Base-by-base conservation (phyloP, 2,113 vertebrate species). In the Spilogale gracilis region DNA sequence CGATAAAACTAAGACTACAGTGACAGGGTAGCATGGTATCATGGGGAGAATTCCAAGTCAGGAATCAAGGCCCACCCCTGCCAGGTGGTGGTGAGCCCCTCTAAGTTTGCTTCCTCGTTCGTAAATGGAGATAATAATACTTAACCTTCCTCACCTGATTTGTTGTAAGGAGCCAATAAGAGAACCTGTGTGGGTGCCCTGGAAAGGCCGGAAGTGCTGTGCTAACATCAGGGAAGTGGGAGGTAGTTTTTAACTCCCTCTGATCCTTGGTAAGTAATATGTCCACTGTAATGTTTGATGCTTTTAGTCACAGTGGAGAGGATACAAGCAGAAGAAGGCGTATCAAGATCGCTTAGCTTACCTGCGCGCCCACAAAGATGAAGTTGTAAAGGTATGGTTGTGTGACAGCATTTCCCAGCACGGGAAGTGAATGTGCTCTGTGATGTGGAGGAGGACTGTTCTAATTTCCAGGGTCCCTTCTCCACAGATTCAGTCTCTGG, bases 301-400 rank as follows among this genome's bases (percentile, higher is more conserved):
- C 76, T 98, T 98, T 82, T 94, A 99, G 99, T 99, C 99, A 2
- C 99, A 99, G 74, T 99, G 99, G 99, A 99, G 99, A 89, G 99
- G 99, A 71, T 99, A 99, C 98, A 99, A 99, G 97, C 99, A 99
- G 97, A 99, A 98, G 98, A 99, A 99, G 98, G 98, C 97, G 0
- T 99, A 99, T 96, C 99, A 99, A 20, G 98, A 98, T 0, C 99
- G 99, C 45, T 98, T 99, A 97, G 98, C 99, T 96, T 99, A 99
- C 93, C 97, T 99, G 81, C 99, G 98, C 2, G 99, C 99, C 23
- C 99, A 99, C 86, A 99, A 96, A 50, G 98, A 98, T 0, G 99
- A 99, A 91, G 99, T 99, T 20, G 97, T 99, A 45, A 99, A 99
- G 99, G 99, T 99, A 98, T 8, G 21, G 27, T 7, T 8, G 52